Evolutionary conservation across 2,113 vertebrate genomes (phyloP), one percentile per base, ranked within the genome.

Genomic region (Istiophorus platypterus): DNA sequence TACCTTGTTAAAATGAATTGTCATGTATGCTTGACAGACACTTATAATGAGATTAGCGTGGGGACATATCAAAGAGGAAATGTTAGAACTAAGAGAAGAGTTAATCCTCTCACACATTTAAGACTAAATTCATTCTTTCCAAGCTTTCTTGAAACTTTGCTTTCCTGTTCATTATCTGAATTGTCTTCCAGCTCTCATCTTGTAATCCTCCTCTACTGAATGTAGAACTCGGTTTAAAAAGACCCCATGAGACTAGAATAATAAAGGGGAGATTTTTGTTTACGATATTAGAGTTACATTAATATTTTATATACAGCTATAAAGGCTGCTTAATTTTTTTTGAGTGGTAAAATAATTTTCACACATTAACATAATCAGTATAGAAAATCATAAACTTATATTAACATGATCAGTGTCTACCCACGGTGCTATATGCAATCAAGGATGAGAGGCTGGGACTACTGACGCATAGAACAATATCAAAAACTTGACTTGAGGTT

Each of bases 21-120:
- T 93, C 92, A 91, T 91, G 82, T 93, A 85, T 91, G 86, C 80
- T 87, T 93, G 92, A 94, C 91, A 91, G 93, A 92, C 91, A 89
- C 77, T 92, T 92, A 88, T 91, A 94, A 94, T 93, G 90, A 93
- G 93, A 94, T 93, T 93, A 95, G 83, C 73, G 86, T 61, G 18
- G 74, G 70, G 74, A 87, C 69, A 56, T 88, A 91, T 93, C 81
- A 89, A 85, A 91, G 84, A 87, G 62, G 86, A 93, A 88, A 92
- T 88, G 89, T 85, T 88, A 80, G 88, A 88, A 92, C 85, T 85
- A 81, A 87, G 89, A 88, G 76, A 78, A 49, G 68, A 63, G 27
- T 75, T 94, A 92, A 94, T 93, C 91, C 78, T 72, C 90, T 92
- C 81, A 82, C 78, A 81, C 83, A 80, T 90, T 87, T 83, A 81